Conservation (phyloP, 2,888 invertebrate genomes). For the Seira musarum region DNA sequence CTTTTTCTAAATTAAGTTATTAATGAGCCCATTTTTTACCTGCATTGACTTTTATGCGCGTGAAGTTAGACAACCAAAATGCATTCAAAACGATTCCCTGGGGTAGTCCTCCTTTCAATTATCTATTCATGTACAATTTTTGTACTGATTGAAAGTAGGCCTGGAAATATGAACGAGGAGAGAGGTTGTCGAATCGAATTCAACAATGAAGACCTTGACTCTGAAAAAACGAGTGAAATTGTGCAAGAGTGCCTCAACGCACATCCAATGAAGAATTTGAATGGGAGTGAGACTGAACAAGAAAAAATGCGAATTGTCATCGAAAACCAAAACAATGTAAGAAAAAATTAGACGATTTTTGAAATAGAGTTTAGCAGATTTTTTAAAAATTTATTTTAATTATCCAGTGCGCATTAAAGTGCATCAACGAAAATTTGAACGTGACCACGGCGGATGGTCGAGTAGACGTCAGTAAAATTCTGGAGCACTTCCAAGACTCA, state of each 20-base stretch:
- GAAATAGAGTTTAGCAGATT: background rate
- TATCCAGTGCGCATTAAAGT: conserved; percentile 44
- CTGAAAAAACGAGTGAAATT: background rate
- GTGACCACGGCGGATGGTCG: conserved; percentile 35
- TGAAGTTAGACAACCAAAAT: too few relatives aligned
- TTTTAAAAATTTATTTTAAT: conserved; percentile 6
- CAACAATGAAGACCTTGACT: conserved; percentile 2
- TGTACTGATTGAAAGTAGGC: background rate
- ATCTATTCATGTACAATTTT: conserved; percentile 22
- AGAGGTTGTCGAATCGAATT: background rate
- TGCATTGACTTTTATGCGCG: too few relatives aligned
- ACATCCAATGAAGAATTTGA: conserved; percentile 20
- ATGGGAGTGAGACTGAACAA: conserved; percentile 8
- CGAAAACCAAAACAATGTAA: conserved; percentile 47
- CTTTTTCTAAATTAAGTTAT: too few relatives aligned
- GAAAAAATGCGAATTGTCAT: conserved; percentile 16
- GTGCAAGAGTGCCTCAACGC: conserved; percentile 32
- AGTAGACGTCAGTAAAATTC: conserved; percentile 29
- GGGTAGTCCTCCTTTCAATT: background rate
- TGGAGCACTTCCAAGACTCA: background rate
- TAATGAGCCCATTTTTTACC: too few relatives aligned
- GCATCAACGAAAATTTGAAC: conserved; percentile 48
- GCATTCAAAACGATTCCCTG: too few relatives aligned
- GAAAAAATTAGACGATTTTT: background rate
- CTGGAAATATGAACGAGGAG: background rate